These are phyloP conservation scores for Macrosoma leucophasiata DNA, from an alignment of 2,888 invertebrate genomes.

Conservation along the genomic window DNA sequence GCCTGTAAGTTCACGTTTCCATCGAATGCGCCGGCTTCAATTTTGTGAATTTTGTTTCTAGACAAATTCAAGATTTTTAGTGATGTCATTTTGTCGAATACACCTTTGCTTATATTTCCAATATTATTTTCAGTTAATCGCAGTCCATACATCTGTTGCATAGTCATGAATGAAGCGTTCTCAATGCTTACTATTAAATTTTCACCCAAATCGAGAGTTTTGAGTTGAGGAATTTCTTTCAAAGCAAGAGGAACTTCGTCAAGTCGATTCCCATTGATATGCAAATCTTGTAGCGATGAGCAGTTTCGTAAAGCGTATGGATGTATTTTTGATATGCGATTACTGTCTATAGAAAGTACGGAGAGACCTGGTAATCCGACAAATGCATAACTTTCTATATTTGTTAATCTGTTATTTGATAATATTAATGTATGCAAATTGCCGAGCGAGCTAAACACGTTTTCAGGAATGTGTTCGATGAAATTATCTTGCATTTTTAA, in stretches of 20 bases:
- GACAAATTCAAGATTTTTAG: slow-evolving; percentile 89
- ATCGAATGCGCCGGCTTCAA: slow-evolving; percentile 87
- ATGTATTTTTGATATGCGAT: slow-evolving; percentile 84
- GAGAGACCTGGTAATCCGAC: slow-evolving; percentile 85
- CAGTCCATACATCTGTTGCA: slow-evolving; percentile 87
- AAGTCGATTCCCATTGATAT: slow-evolving; percentile 88
- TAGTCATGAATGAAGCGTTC: slow-evolving; percentile 86
- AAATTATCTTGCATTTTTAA: slow-evolving; percentile 87
- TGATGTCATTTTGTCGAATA: slow-evolving; percentile 85
- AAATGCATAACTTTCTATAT: slow-evolving; percentile 84
- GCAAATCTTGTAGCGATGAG: slow-evolving; percentile 86
- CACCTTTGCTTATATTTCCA: slow-evolving; percentile 85
- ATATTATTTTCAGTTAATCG: slow-evolving; percentile 90
- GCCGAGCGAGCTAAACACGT: slow-evolving; percentile 83
- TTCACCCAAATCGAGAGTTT: slow-evolving; percentile 88
- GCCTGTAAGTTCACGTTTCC: slow-evolving; percentile 85
- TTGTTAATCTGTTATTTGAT: slow-evolving; percentile 85
- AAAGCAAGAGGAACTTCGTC: slow-evolving; percentile 84
- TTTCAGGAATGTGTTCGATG: slow-evolving; percentile 84
- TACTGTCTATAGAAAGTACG: slow-evolving; percentile 86
- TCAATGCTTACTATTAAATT: slow-evolving; percentile 87
- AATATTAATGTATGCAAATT: slow-evolving; percentile 88
- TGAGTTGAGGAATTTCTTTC: slow-evolving; percentile 83
- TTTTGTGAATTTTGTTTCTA: slow-evolving; percentile 86
- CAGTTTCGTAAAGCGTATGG: slow-evolving; percentile 86